Base-by-base conservation (phyloP, 2,113 vertebrate species). In the Phylloscopus trochiloides region DNA sequence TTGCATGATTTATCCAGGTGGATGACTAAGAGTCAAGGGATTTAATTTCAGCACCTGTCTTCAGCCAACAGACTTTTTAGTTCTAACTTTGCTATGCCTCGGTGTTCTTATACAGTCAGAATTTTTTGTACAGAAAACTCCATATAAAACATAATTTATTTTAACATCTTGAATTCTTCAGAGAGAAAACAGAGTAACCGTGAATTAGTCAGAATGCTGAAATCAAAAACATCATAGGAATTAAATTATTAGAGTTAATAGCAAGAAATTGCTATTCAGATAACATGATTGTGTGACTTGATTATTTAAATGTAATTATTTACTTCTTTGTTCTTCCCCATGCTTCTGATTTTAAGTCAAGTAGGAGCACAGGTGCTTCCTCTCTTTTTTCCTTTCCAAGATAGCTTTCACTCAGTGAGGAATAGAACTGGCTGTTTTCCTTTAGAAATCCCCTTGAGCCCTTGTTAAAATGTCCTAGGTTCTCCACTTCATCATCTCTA, bases 1-100 rank as follows among this genome's bases (percentile, higher is more conserved):
- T 88, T 90, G 92, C 81, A 78, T 93, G 34, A 83, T 95, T 92
- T 94, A 88, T 86, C 72, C 79, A 92, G 52, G 58, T 87, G 34
- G 22, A 74, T 5, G 7, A 90, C 66, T 74, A 87, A 77, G 54
- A 96, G 32, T 85, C 67, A 88, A 91, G 36, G 38, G 88, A 62
- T 88, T 92, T 94, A 18, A 93, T 86, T 86, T 93, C 79, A 93
- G 43, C 65, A 87, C 58, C 45, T 65, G 58, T 82, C 38, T 86
- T 90, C 66, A 52, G n/a, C 51, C 88, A 67, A 32, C 36, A 83
- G 65, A 48, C 45, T 47, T 95, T 52, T 75, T 57, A 57, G 14
- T 88, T 86, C 52, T 77, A 77, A 48, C 43, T 79, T 88, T 10
- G 26, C 43, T 25, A 10, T 70, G 22, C 38, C 68, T 96, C 42